Percentiles rank a stretch among this genome's conserved stretches.
Evolutionary conservation across 2,888 invertebrate genomes (phyloP).

Genomic region (Trisateles emortualis): DNA sequence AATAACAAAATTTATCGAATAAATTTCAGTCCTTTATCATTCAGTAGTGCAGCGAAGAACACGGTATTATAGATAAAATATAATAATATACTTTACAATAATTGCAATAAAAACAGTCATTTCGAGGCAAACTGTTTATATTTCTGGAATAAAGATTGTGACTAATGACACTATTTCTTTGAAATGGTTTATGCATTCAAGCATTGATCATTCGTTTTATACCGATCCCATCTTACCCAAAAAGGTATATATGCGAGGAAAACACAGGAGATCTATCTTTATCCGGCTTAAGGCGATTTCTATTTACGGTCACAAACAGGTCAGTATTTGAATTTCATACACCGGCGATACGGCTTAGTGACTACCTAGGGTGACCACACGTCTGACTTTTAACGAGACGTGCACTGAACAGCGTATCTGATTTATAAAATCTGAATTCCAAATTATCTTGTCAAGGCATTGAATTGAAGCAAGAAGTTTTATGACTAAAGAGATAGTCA

Average conservation of each 20-base stretch:
- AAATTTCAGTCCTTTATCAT: no score
- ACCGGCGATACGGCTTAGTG: constrained; percentile 32
- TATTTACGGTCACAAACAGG: constrained; percentile 32
- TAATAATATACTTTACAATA: no score
- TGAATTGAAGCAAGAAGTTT: background rate
- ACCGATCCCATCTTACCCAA: constrained; percentile 6
- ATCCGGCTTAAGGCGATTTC: constrained; percentile 30
- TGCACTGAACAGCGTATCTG: constrained; percentile 18
- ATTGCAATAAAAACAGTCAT: no score
- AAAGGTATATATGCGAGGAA: background rate
- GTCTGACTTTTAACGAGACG: constrained; percentile 40
- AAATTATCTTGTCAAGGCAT: constrained; percentile 7
- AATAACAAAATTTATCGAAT: no score
- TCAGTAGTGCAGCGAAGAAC: no score
- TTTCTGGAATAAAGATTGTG: no score
- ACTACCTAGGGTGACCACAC: constrained; percentile 33
- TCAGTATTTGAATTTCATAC: constrained; percentile 52
- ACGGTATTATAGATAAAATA: no score
- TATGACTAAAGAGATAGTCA: no score
- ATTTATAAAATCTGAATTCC: constrained; percentile 26
- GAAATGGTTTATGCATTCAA: constrained; percentile 1
- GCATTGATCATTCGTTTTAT: background rate
- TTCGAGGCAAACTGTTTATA: no score
- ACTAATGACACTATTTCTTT: background rate
- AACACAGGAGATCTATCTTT: constrained; percentile 16